phyloP scores from a whole-genome alignment of 2,113 vertebrate genomes.

The Zingel zingel region DNA sequence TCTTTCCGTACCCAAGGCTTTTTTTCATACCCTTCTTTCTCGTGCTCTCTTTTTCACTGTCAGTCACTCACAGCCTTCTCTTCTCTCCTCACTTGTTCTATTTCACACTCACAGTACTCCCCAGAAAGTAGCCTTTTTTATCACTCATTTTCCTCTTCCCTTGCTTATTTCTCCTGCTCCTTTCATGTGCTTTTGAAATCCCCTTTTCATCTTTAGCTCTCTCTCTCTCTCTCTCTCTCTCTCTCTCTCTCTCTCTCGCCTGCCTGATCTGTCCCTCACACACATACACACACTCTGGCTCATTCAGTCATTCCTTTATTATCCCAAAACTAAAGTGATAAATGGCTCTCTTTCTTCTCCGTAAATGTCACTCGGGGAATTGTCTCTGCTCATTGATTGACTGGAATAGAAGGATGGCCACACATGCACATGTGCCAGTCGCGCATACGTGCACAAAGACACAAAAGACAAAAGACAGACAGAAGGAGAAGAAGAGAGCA shows the following conservation, averaged over 20 bases:
- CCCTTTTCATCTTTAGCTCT: conserved; percentile 80
- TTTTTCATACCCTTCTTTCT: conserved; percentile 61
- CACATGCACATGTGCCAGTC: conserved; percentile 68
- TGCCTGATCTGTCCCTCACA: not conserved
- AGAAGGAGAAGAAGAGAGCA: conserved; percentile 8
- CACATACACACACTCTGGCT: conserved; percentile 57
- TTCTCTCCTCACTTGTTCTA: conserved; percentile 77
- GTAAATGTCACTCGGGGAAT: conserved; percentile 82
- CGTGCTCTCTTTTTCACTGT: conserved; percentile 70
- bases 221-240: conserved; percentile 48
- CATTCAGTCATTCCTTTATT: conserved; percentile 82
- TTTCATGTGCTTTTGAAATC: conserved; percentile 84
- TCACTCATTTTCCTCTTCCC: conserved; percentile 82
- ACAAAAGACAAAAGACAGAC: conserved; percentile 18
- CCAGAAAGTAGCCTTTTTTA: conserved; percentile 83
- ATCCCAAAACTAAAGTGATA: conserved; percentile 83
- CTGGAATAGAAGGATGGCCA: conserved; percentile 74
- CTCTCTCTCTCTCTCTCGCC: not conserved
- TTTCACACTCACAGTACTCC: conserved; percentile 77
- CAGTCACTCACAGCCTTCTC: conserved; percentile 75
- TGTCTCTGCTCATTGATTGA: conserved; percentile 82
- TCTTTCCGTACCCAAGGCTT: conserved; percentile 61
- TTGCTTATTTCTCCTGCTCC: conserved; percentile 81
- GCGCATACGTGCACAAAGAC: conserved; percentile 33
- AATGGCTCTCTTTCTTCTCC: conserved; percentile 81